Evolutionary conservation across 2,888 invertebrate species (phyloP).

Genomic region (Shargacucullia verbasci): DNA sequence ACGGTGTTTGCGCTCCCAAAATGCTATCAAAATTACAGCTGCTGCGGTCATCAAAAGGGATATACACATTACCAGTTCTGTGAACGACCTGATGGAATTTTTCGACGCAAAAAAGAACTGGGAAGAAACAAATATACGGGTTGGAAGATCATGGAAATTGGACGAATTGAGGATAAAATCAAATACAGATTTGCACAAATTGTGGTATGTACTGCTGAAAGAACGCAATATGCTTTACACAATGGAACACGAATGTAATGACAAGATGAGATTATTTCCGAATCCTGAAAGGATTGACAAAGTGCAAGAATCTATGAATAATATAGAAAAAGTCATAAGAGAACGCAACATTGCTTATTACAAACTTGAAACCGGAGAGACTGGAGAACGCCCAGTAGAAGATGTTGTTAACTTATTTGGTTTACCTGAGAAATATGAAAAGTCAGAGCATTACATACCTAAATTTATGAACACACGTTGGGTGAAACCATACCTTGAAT

Average conservation of each 20-base stretch:
- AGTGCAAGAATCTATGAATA: constrained; percentile 98
- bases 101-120: constrained; percentile 96
- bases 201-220: constrained; percentile 97
- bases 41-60: constrained; percentile 52
- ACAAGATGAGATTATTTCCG: constrained; percentile 92
- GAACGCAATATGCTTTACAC: constrained; percentile 99
- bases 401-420: constrained; percentile 90
- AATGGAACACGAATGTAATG: constrained; percentile 96
- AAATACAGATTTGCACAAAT: constrained; percentile 97
- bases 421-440: constrained; percentile 87
- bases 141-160: constrained; percentile 95
- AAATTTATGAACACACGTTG: constrained; percentile 91
- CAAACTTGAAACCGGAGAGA: constrained; percentile 95
- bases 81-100: constrained; percentile 93
- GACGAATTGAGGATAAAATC: constrained; percentile 98
- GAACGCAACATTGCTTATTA: constrained; percentile 98
- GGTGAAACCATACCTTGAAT: constrained; percentile 88
- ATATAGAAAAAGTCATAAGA: constrained; percentile 96
- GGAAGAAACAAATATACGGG: constrained; percentile 92
- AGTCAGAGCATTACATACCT: constrained; percentile 91
- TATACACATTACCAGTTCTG: constrained; percentile 77
- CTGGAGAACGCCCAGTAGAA: constrained; percentile 93
- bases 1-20: constrained; percentile 64
- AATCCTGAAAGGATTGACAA: constrained; percentile 98
- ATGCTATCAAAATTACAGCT: constrained; percentile 55